These are phyloP conservation scores for Magallana gigas DNA, from an alignment of 1,140 invertebrate genomes.

Conservation along the genomic window DNA sequence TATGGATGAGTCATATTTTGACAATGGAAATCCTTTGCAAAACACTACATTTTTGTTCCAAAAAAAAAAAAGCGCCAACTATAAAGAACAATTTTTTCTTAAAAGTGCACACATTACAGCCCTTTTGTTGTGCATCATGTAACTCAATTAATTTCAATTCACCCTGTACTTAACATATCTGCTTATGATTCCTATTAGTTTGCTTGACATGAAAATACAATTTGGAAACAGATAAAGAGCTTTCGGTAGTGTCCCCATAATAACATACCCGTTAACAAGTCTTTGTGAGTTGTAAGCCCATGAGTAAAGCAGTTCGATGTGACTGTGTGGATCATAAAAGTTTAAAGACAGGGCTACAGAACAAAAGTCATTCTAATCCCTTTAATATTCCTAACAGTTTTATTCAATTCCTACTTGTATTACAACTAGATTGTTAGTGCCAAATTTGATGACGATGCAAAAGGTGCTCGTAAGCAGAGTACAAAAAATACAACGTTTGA, in stretches of 20 bases:
- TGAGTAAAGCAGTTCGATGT: too few species aligned
- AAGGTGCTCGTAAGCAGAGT: neutral
- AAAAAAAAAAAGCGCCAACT: neutral
- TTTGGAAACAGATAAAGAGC: neutral
- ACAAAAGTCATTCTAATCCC: too few species aligned
- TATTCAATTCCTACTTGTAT: too few species aligned
- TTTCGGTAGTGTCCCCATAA: too few species aligned
- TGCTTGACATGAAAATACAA: slow-evolving; percentile 4
- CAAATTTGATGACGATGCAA: slow-evolving; percentile 6
- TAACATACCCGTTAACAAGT: too few species aligned
- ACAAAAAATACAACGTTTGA: too few species aligned
- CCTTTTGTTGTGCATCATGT: neutral
- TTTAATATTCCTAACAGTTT: too few species aligned
- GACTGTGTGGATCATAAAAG: too few species aligned
- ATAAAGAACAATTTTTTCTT: neutral
- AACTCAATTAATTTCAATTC: neutral
- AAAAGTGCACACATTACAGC: slow-evolving; percentile 2
- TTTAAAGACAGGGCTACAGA: too few species aligned
- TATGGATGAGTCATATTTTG: slow-evolving; percentile 9
- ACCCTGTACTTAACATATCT: neutral
- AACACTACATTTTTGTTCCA: neutral
- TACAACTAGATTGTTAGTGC: neutral
- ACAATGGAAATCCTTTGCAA: neutral
- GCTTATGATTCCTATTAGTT: neutral
- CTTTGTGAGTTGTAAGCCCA: too few species aligned